Base-by-base conservation (phyloP, 2,113 vertebrate species). In the Ammodytes marinus region DNA sequence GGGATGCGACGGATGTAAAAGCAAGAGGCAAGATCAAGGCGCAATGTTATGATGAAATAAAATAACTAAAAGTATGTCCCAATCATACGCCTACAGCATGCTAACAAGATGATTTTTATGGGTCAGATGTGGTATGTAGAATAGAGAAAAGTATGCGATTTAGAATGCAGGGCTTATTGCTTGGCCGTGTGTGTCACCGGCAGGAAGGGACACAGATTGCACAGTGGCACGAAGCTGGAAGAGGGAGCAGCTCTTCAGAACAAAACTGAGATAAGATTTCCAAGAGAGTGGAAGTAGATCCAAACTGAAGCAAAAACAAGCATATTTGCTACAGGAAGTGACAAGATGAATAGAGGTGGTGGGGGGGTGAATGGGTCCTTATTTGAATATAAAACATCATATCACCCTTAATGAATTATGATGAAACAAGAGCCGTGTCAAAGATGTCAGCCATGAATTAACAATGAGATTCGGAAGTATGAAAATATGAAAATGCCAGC, bases 181-280 rank as follows among this genome's bases (percentile, higher is more conserved):
- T 27, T 27, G 27, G 27, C 27, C 27, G 55, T 53, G 40, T 64
- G 42, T 67, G 27, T 69, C 46, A n/a, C 45, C 2, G n/a, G 64
- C 49, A 82, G 85, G 82, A 83, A 89, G 80, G n/a, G 43, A 43
- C 63, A 14, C 2, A 13, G 55, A 69, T 76, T 72, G 57, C 71
- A 69, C 17, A 12, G 27, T 64, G 19, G 55, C 3, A 53, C 1
- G 3, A 66, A 76, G 10, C 52, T 77, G 58, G 57, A 74, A 35
- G 37, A 71, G 19, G 50, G 61, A 6, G 40, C 57, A 71, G 68
- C 67, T 67, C 75, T 59, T 76, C 54, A 52, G 54, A 66, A 69
- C 0, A 1, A 69, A 40, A 5, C 3, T 27, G 2, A 79, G 39
- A 74, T 74, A 35, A 64, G n/a, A 37, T 69, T n/a, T 54, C 11